Evolutionary conservation across 2,888 invertebrate species (phyloP), one percentile per base, ranked within the genome.

Genomic region (Drosophila silvestris): DNA sequence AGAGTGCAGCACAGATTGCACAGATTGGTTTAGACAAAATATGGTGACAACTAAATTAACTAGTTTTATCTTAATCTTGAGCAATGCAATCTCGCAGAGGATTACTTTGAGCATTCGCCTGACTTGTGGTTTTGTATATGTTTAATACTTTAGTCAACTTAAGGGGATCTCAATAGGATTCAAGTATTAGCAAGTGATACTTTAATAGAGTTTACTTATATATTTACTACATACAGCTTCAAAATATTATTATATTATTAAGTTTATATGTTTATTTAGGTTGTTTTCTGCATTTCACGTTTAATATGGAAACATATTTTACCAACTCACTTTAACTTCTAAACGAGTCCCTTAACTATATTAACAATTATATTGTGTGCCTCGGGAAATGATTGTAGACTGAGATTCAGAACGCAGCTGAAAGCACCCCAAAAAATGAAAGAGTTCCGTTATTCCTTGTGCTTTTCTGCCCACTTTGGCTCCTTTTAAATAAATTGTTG

Each of bases 401-500:
- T 44, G 58, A 44, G 58, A 44, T 58, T 26, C 6, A 0, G 12
- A 0, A 16, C 32, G 32, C 32, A 58, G 22, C 58, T 16, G 30
- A 22, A 32, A 58, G 22, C 32, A 58, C 32, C 58, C 58, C 44
- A 16, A 22, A 32, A 39, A 41, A 26, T 39, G 28, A 6, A 30
- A 30, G 14, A 41, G 57, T 58, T 39, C 39, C 12, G 39, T 56
- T 12, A 19, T 5, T n/a, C 41, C 41, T 22, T 14, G 6, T 47
- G 58, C 26, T 7, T 30, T 60, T 35, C 47, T 58, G 4, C 14
- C 47, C 14, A 9, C 26, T 41, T 53, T 35, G 47, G 26, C 28
- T 28, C n/a, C 56, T 41, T 51, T 33, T 32, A 51, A 57, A 44
- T 47, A 57, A 51, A 53, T 65, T 79, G 57, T 63, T 68, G 50